Base-by-base conservation (phyloP, 2,888 invertebrate genomes). In the Baccha elongata region DNA sequence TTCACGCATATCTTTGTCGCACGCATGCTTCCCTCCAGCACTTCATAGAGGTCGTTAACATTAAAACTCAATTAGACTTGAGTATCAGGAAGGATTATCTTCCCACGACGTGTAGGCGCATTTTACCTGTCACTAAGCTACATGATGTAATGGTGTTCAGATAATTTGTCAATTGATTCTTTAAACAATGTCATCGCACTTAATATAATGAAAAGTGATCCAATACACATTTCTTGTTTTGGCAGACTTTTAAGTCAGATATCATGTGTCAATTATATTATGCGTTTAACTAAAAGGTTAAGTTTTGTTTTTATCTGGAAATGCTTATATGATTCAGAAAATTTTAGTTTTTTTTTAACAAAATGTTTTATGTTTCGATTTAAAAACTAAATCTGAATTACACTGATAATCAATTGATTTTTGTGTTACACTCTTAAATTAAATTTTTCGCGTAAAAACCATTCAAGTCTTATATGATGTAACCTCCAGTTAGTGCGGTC, bases 381-480 rank as follows among this genome's bases (percentile, higher is more conserved):
- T n/a, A n/a, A n/a, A n/a, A n/a, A n/a, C n/a, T n/a, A n/a, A n/a
- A n/a, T n/a, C n/a, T n/a, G n/a, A n/a, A n/a, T n/a, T n/a, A n/a
- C n/a, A n/a, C n/a, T n/a, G n/a, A n/a, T 13, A 7, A 7, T 40
- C 5, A 40, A 40, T 13, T 40, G 37, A 13, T 40, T 13, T 40
- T 13, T 6, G n/a, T 13, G 13, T 10, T 21, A 32, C 10, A 13
- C 11, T n/a, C 2, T 3, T 3, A 55, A 15, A 6, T 52, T 52
- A 11, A 17, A 7, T 6, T 40, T 26, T 55, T 17, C 21, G 13
- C n/a, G 4, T 3, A 26, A 35, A 62, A 76, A 62, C 26, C 42
- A 50, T 58, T 53, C 10, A 23, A 26, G 35, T 46, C 17, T 26
- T 29, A 42, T 78, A 72, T 78, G 78, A 78, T 37, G 52, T 78